A percentile compares a stretch with the other conserved stretches of the same genome.
Evolutionary conservation across 2,797 vertebrate species (phyloP).

Genomic region (Pipistrellus pygmaeus): DNA sequence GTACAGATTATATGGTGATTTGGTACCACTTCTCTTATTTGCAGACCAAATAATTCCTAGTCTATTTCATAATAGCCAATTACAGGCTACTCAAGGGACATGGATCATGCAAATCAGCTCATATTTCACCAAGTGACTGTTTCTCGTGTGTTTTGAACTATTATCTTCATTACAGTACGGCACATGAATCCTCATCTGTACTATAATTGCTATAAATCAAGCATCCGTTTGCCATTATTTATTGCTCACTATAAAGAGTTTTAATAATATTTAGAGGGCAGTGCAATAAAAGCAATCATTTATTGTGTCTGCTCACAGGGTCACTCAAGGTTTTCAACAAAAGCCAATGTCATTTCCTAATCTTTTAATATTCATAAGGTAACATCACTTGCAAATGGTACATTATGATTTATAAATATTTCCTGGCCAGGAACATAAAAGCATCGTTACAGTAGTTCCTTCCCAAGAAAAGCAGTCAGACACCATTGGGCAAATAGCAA

Average conservation of each 20-base stretch:
- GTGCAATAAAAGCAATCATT: constrained; percentile 69
- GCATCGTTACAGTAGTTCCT: constrained; percentile 54
- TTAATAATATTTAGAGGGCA: constrained; percentile 79
- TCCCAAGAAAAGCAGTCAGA: constrained; percentile 54
- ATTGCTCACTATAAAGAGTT: constrained; percentile 75
- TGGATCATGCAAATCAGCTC: constrained; percentile 67
- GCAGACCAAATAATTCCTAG: constrained; percentile 73
- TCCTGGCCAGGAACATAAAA: constrained; percentile 74
- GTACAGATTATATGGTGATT: constrained; percentile 66
- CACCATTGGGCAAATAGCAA: constrained; percentile 6
- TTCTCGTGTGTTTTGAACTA: constrained; percentile 72
- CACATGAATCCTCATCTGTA: constrained; percentile 74
- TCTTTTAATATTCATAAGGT: constrained; percentile 75
- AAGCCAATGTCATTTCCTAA: constrained; percentile 69
- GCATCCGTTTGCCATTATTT: constrained; percentile 70
- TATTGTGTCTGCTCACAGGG: constrained; percentile 57
- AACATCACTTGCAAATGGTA: constrained; percentile 75
- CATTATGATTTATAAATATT: constrained; percentile 79
- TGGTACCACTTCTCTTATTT: background rate
- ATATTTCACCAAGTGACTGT: constrained; percentile 65
- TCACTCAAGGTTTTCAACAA: constrained; percentile 75
- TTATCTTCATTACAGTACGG: constrained; percentile 67
- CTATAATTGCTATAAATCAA: constrained; percentile 74
- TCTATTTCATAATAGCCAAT: constrained; percentile 77
- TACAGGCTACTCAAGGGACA: constrained; percentile 64